Base-by-base conservation (phyloP, 2,888 invertebrate genomes). In the Neoascia interrupta region DNA sequence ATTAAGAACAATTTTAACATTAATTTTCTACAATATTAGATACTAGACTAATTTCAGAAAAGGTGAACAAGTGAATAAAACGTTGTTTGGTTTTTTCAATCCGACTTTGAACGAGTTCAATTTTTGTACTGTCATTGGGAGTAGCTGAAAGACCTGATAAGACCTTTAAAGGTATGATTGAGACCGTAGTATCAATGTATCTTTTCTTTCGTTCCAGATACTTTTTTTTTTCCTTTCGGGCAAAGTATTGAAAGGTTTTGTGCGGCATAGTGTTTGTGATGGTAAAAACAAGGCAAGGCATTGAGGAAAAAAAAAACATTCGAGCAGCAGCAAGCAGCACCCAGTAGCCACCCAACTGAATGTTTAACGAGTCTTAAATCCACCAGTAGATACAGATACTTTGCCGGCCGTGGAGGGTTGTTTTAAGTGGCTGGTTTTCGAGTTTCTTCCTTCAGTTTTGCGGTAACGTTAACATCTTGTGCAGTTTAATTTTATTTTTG, bases 311-410 rank as follows among this genome's bases (percentile, higher is more conserved):
- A 21, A 64, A 53, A 39, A 43, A 51, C 28, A 45, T 53, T 66
- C n/a, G n/a, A n/a, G n/a, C n/a, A n/a, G n/a, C 5, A 26, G 5
- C 8, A 26, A 26, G 26, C 31, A 3, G 31, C 63, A 28, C 36
- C 5, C 13, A 10, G 28, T 18, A 31, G 16, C 31, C 41, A 64
- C 39, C 64, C 41, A 49, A 26, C 21, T 18, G 34, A 53, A 34
- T 45, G 18, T 19, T 72, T n/a, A n/a, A n/a, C 11, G 23, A 37
- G 13, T 61, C 72, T 61, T 18, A 60, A 58, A 41, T 34, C 41
- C 66, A 39, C n/a, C 61, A 79, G 73, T 73, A 68, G 73, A 79
- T 79, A 79, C 73, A 61, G 66, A 73, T 66, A 79, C 79, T 79
- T 68, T 60, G 73, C 72, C 79, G 73, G 66, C 51, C 15, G 47